Evolutionary conservation across 1,140 invertebrate species (phyloP).

Genomic region (Lucilia sericata): DNA sequence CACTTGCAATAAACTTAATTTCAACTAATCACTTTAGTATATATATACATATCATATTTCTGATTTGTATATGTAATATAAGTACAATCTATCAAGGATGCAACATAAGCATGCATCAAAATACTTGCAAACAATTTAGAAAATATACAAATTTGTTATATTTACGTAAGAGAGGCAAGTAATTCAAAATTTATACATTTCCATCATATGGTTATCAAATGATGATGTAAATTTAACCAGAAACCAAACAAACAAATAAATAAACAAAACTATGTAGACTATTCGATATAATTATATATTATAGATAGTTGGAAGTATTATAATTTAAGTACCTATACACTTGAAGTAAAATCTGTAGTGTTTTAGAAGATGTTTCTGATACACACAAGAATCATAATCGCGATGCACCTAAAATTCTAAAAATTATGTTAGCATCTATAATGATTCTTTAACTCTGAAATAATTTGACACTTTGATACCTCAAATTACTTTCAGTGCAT

Average conservation of each 20-base stretch:
- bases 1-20: no score
- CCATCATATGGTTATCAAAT: conserved; percentile 2
- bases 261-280: background rate
- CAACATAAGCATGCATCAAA: background rate
- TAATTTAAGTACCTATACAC: background rate
- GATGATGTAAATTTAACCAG: conserved; percentile 8
- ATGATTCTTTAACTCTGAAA: no score
- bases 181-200: background rate
- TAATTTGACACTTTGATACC: no score
- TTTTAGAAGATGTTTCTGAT: no score
- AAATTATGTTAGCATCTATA: no score
- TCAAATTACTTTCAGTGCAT: no score
- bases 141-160: background rate
- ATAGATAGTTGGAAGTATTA: no score
- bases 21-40: no score
- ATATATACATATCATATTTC: background rate
- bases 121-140: background rate
- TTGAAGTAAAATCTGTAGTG: background rate
- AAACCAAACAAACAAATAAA: background rate
- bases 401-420: no score
- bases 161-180: background rate
- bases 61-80: background rate
- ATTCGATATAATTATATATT: no score
- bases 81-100: background rate
- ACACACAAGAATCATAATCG: no score